Evolutionary conservation across 2,888 invertebrate genomes (phyloP).

Genomic region (Lycaena phlaeas): DNA sequence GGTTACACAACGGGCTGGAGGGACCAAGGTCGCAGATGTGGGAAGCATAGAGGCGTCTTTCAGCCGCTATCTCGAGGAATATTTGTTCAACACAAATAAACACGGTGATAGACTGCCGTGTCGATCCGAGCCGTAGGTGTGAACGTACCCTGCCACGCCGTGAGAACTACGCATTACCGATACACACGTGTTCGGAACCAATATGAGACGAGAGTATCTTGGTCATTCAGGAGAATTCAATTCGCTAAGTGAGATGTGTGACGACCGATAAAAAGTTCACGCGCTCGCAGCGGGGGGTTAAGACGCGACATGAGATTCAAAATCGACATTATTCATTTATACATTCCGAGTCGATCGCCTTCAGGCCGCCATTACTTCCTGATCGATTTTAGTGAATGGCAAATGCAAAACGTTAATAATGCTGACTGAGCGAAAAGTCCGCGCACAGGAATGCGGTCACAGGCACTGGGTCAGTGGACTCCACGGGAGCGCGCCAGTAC

Average conservation of each 20-base stretch:
- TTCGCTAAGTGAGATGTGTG: constrained; percentile 26
- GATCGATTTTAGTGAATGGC: neutral
- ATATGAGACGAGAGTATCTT: constrained; percentile 29
- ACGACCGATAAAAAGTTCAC: constrained; percentile 56
- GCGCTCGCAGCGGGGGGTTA: constrained; percentile 58
- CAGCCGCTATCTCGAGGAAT: constrained; percentile 55
- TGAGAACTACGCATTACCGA: constrained; percentile 60
- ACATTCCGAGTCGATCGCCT: constrained; percentile 57
- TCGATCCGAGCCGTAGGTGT: too few species aligned
- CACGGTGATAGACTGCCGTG: constrained; percentile 41
- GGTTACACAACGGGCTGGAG: constrained; percentile 56
- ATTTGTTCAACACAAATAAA: constrained; percentile 63
- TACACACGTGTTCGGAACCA: constrained; percentile 41
- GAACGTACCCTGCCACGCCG: constrained; percentile 52
- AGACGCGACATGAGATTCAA: too few species aligned
- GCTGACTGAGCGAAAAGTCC: constrained; percentile 60
- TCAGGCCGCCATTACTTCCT: constrained; percentile 42
- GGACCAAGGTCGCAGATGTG: constrained; percentile 69
- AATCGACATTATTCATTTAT: constrained; percentile 64
- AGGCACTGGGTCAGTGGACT: constrained; percentile 57
- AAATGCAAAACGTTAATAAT: constrained; percentile 35
- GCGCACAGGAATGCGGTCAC: constrained; percentile 36
- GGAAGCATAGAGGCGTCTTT: constrained; percentile 65
- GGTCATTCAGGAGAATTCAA: constrained; percentile 16
- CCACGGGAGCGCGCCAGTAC: constrained; percentile 30